Conservation (phyloP, 2,888 invertebrate species). For the Crematogaster levior region DNA sequence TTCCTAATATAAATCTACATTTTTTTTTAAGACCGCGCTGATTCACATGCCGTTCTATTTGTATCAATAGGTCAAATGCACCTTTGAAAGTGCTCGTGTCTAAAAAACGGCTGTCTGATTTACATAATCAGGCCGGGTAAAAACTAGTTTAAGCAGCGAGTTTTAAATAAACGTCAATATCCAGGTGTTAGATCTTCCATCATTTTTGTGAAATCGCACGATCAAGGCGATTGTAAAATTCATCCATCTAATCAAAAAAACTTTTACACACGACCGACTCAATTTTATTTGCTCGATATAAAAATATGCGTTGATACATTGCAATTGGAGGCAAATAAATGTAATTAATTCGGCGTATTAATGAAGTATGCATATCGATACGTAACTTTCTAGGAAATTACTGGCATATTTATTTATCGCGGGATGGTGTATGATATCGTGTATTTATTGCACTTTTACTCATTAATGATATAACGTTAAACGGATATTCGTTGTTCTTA, state of each 20-base stretch:
- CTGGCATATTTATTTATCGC: neutral
- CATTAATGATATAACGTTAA: constrained; percentile 30
- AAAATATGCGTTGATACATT: neutral
- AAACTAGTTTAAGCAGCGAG: constrained; percentile 11
- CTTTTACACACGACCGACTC: constrained; percentile 11
- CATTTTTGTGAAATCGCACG: constrained; percentile 4
- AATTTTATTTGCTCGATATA: neutral
- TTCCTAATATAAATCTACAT: constrained; percentile 22
- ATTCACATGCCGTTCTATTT: constrained; percentile 26
- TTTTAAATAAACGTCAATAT: constrained; percentile 10
- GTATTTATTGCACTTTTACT: neutral
- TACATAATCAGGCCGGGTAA: constrained; percentile 29
- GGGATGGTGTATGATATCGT: neutral
- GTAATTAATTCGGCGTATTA: constrained; percentile 37
- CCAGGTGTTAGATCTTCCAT: constrained; percentile 1
- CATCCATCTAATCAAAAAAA: neutral
- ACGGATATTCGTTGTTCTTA: constrained; percentile 6
- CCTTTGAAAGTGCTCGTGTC: constrained; percentile 8
- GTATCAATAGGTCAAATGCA: constrained; percentile 15
- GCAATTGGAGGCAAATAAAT: neutral
- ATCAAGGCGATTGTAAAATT: neutral
- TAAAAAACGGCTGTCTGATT: constrained; percentile 21
- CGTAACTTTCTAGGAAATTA: constrained; percentile 28
- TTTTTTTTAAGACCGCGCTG: constrained; percentile 1
- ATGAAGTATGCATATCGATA: neutral